These are phyloP conservation scores for Epizoanthus scotinus DNA, from an alignment of 92 coral and sea anemone species.

Conservation along the genomic window DNA sequence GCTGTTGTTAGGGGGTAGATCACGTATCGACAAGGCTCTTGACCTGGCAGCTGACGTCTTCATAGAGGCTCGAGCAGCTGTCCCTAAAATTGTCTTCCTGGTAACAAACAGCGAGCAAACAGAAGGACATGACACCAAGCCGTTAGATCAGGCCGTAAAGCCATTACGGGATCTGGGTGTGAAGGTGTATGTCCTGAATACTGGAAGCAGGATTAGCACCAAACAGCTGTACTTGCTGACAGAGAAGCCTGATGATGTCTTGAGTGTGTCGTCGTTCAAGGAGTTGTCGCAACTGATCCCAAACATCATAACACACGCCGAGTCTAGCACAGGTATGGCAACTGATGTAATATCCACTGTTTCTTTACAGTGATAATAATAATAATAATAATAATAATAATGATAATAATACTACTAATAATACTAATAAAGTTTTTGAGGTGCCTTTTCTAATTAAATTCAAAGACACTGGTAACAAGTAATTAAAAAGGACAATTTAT, in stretches of 20 bases:
- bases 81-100: conserved; percentile 77
- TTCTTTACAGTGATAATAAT: not conserved
- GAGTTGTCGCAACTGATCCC: conserved; percentile 54
- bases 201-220: conserved; percentile 60
- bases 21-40: conserved; percentile 92
- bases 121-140: conserved; percentile 69
- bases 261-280: conserved; percentile 68
- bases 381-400: too few relatives aligned
- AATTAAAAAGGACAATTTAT: too few relatives aligned
- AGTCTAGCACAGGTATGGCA: conserved; percentile 60
- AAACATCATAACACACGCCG: conserved; percentile 69
- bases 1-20: conserved; percentile 65
- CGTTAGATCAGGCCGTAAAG: conserved; percentile 72
- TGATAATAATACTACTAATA: too few relatives aligned
- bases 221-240: conserved; percentile 58
- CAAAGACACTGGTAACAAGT: too few relatives aligned
- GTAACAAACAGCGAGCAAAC: conserved; percentile 89
- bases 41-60: conserved; percentile 66
- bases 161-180: conserved; percentile 84
- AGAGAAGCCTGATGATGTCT: conserved; percentile 68
- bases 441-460: too few relatives aligned
- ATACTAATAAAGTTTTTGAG: too few relatives aligned
- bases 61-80: conserved; percentile 77
- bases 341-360: not conserved
- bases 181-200: conserved; percentile 72